Conservation (phyloP, 1,140 invertebrate species). For the Brachystomella parvula region DNA sequence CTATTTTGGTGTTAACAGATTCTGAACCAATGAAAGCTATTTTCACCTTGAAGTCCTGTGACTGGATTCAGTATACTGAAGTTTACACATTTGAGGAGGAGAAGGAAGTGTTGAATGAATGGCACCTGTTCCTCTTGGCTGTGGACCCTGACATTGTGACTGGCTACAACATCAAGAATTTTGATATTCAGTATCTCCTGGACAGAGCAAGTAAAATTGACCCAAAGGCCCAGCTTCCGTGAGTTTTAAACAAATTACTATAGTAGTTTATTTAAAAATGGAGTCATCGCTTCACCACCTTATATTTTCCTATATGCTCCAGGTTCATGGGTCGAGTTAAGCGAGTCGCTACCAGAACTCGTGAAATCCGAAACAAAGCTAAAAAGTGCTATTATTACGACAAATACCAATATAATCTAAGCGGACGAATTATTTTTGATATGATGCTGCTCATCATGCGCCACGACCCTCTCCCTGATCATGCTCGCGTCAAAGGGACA, state of each 20-base stretch:
- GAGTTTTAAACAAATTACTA: constrained; percentile 13
- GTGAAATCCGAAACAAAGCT: constrained; percentile 6
- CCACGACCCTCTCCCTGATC: constrained; percentile 8
- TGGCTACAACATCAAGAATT: constrained; percentile 35
- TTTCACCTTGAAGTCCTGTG: constrained; percentile 24
- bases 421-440: constrained; percentile 32
- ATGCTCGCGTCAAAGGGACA: neutral
- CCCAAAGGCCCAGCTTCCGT: constrained; percentile 3
- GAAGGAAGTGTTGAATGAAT: constrained; percentile 20
- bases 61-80: constrained; percentile 14
- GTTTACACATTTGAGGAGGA: constrained; percentile 26
- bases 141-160: constrained; percentile 33
- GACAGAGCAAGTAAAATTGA: constrained; percentile 15
- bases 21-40: constrained; percentile 14
- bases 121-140: constrained; percentile 22
- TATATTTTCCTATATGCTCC: neutral
- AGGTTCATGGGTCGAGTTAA: constrained; percentile 17
- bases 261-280: neutral
- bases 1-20: too few species aligned
- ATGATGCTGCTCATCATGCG: constrained; percentile 21
- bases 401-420: constrained; percentile 5
- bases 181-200: constrained; percentile 32
- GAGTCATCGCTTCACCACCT: neutral
- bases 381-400: constrained; percentile 23
- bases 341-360: constrained; percentile 2